Evolutionary conservation across 2,113 vertebrate genomes (phyloP), one percentile per base, ranked within the genome.

Genomic region (Ursus arctos): DNA sequence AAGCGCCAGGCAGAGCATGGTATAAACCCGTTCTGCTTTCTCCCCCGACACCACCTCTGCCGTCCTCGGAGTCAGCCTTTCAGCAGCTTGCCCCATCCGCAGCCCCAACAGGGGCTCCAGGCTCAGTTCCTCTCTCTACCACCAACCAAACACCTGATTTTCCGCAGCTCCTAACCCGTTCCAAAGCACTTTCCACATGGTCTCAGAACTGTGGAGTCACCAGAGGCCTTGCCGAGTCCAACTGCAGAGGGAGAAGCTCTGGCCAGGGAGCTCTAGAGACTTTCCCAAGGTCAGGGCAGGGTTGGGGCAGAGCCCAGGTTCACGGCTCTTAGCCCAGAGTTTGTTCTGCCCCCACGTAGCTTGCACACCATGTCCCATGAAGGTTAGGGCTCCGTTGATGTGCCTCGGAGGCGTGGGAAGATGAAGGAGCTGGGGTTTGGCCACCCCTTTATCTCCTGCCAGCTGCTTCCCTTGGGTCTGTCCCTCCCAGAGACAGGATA

Each of bases 181-280:
- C 36, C 94, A 92, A 53, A 89, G 91, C 57, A 81, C 67, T 90
- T 95, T 36, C 53, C 74, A 33, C 80, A 55, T 19, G 53, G 59
- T 93, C 76, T 85, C 90, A 19, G 79, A 59, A 57, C 16, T 19
- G 33, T 24, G 79, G 47, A 69, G 63, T 33, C 55, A 80, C 82
- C 88, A 82, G 9, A 13, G 85, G 53, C 82, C 28, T 76, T 43
- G 31, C 7, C 36, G 74, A 93, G 82, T 83, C 55, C 76, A 89
- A 21, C 67, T 92, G 43, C 15, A 91, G n/a, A 94, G 21, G 57
- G 90, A 59, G 82, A 90, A 74, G 79, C 55, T 55, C 71, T 63
- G 67, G 79, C 86, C 10, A 10, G 36, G 72, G 8, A 94, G 55
- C 49, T 80, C 69, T 28, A 74, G 76, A 67, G 76, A 55, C 63